Evolutionary conservation across 1,140 invertebrate genomes (phyloP).

Genomic region (Mesaphorura yosii): DNA sequence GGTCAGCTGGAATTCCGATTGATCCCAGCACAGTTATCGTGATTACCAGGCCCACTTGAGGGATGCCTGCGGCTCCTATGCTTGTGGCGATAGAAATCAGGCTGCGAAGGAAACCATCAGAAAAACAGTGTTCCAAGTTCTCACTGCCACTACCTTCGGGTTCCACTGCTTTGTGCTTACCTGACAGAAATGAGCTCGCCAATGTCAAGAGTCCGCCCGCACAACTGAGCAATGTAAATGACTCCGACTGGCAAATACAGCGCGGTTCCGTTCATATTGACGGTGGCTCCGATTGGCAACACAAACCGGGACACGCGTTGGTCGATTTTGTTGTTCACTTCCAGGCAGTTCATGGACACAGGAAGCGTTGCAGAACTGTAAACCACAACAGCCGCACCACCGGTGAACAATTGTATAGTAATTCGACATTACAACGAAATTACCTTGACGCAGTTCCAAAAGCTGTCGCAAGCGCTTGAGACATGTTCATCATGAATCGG

Average conservation of each 20-base stretch:
- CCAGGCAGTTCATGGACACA: conserved; percentile 50
- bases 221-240: conserved; percentile 59
- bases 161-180: conserved; percentile 34
- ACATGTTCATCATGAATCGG: conserved; percentile 37
- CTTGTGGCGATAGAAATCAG: conserved; percentile 50
- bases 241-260: conserved; percentile 49
- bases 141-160: background rate
- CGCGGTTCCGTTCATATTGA: conserved; percentile 46
- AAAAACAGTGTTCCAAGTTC: background rate
- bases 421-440: too few relatives aligned
- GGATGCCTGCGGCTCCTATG: conserved; percentile 51
- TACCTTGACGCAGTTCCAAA: conserved; percentile 38
- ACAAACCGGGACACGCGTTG: conserved; percentile 51
- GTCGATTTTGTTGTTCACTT: conserved; percentile 50
- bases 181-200: conserved; percentile 48
- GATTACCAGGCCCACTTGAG: conserved; percentile 41
- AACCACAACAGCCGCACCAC: too few relatives aligned
- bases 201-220: conserved; percentile 44
- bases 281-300: conserved; percentile 43
- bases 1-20: conserved; percentile 50
- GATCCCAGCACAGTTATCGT: conserved; percentile 52
- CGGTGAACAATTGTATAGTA: too few relatives aligned
- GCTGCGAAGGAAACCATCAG: conserved; percentile 33
- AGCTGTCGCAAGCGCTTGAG: conserved; percentile 40
- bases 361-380: conserved; percentile 51